Percentiles rank a stretch among this genome's conserved stretches.
phyloP scores from a whole-genome alignment of 2,113 vertebrate species.

The Ploceus nigricollis region DNA sequence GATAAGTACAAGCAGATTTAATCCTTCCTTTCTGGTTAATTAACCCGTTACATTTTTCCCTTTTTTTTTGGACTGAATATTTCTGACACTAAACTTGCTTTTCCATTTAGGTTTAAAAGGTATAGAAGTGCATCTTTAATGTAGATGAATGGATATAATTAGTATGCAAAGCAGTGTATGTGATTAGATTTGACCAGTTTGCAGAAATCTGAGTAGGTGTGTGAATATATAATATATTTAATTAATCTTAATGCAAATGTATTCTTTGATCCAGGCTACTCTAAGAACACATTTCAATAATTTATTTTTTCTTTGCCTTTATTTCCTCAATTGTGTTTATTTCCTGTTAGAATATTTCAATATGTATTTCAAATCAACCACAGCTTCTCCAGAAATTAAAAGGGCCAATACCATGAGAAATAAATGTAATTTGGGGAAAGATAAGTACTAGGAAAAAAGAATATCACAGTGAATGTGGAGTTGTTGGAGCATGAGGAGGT shows the following conservation, averaged over 20 bases:
- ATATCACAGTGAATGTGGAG: neutral
- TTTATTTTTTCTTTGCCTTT: neutral
- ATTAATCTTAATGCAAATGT: neutral
- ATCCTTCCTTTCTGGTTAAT: neutral
- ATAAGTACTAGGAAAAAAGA: neutral
- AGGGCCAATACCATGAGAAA: neutral
- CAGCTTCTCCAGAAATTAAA: neutral
- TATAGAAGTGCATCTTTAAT: neutral
- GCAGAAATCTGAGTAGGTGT: neutral
- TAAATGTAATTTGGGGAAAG: neutral
- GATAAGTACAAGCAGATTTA: neutral
- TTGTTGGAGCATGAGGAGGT: rapidly evolving
- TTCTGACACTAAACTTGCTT: neutral
- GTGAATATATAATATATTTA: neutral
- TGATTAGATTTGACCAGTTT: neutral
- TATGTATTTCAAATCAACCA: neutral
- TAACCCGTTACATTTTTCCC: neutral
- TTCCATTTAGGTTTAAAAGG: neutral
- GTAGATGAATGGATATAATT: neutral
- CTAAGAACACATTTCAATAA: neutral
- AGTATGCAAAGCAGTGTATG: neutral
- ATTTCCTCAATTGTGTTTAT: neutral
- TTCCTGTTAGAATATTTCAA: neutral
- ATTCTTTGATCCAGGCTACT: neutral
- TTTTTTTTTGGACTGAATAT: neutral